Base-by-base conservation (phyloP, 53 echinoderm and acorn worm species). In the Paracentrotus lividus region DNA sequence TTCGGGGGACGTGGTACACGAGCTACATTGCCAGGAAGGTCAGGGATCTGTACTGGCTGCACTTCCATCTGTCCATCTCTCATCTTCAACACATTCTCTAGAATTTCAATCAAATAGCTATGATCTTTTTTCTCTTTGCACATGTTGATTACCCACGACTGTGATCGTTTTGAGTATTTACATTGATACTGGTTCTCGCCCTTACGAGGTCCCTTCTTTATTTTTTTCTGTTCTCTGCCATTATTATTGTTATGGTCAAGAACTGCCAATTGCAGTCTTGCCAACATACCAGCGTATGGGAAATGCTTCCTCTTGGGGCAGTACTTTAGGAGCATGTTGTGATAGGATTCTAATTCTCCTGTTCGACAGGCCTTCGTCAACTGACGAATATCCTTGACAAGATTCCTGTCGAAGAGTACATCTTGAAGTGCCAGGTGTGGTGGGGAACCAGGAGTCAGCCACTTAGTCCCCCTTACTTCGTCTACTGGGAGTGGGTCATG, bases 311-410 rank as follows among this genome's bases (percentile, higher is more conserved):
- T 54, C 67, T 96, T 96, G 1, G 96, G 96, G 69, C 67, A 65
- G 42, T 96, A 96, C 29, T 96, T 94, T 2, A 93, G 88, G 9
- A 96, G 85, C 76, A 95, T 55, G 49, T 58, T 51, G 56, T 96
- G 95, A 29, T 93, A 96, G 5, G 90, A 57, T 60, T 96, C 95
- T 49, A 95, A 52, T 26, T 69, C 86, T 53, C 92, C 94, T 14
- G 94, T 94, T 33, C 86, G 32, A 20, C 94, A 94, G 6, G 91
- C 84, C 43, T 61, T 54, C 1, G 52, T 86, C 0, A 94, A 38
- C 16, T 64, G 65, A 13, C 26, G 9, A 3, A 94, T 85, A 54
- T 94, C 92, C 26, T 86, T 91, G 0, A 92, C 66, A 24, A 94
- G 51, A 27, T 65, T 84, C 69, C 56, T 84, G 58, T 94, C 57